Evolutionary conservation across 1,140 invertebrate genomes (phyloP), one percentile per base, ranked within the genome.

Genomic region (Drosophila sturtevanti): DNA sequence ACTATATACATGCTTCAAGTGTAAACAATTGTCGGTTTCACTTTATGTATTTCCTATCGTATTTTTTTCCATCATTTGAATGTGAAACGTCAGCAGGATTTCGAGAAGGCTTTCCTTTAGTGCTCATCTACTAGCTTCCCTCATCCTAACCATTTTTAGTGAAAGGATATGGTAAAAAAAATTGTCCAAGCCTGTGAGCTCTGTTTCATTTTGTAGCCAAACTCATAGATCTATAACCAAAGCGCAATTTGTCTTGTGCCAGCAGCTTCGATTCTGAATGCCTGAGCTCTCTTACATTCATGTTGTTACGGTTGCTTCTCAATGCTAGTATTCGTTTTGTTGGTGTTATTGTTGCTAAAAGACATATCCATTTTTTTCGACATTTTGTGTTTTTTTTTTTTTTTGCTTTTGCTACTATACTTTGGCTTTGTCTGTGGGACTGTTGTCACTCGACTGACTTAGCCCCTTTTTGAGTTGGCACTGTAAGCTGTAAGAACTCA

Each of bases 231-330:
- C 74, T 73, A n/a, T 66, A 75, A 71, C 77, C 80, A 75, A 80
- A 91, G 79, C 75, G 85, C 89, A 91, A 91, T 91, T 91, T 91
- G 82, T 91, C 90, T 91, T 90, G 64, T 86, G 68, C 66, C 75
- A 87, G 63, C 74, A 71, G 84, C 69, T 68, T 73, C 84, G 76
- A 87, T 82, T 77, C 68, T 79, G 84, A 77, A 77, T 81, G 79
- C 80, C 68, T 77, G 67, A 87, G 82, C 79, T 79, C 79, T 76
- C 84, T 86, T 86, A 87, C 84, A 82, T 56, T 89, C 81, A 48
- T 81, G 77, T 79, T 84, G 77, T 84, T 79, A 75, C 77, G 63
- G 56, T 24, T 22, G 41, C 55, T 12, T n/a, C 55, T 24, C 14
- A 14, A 14, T 78, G 60, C 55, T 73, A 55, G 11, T 44, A 44